These are phyloP conservation scores for Drosophila neonasuta DNA, from an alignment of 2,888 invertebrate species.

Conservation along the genomic window DNA sequence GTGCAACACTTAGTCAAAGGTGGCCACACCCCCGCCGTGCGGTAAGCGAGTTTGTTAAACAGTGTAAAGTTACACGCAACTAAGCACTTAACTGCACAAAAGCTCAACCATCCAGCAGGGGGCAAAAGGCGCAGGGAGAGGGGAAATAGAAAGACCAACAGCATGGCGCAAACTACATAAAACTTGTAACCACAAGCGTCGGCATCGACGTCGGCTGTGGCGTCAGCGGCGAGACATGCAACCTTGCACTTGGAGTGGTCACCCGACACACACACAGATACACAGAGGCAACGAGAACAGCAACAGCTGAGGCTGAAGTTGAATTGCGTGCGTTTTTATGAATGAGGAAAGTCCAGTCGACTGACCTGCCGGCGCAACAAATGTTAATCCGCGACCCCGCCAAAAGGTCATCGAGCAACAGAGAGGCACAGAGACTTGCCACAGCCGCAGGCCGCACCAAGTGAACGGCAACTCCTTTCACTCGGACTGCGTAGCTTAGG, in stretches of 20 bases:
- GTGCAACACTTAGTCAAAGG: conserved; percentile 50
- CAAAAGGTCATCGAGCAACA: conserved; percentile 49
- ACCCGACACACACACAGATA: conserved; percentile 9
- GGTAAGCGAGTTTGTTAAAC: conserved; percentile 71
- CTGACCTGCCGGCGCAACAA: conserved; percentile 56
- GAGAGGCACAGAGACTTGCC: conserved; percentile 9
- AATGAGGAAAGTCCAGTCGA: conserved; percentile 44
- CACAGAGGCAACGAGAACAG: not conserved
- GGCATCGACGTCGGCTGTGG: conserved; percentile 18
- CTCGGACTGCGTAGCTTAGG: conserved; percentile 46
- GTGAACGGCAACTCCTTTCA: conserved; percentile 26
- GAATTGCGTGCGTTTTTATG: conserved; percentile 73
- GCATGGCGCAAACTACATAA: conserved; percentile 34
- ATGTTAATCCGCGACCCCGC: conserved; percentile 70
- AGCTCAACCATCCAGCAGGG: conserved; percentile 38
- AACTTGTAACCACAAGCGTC: conserved; percentile 57
- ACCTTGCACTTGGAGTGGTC: conserved; percentile 58
- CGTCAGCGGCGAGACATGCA: conserved; percentile 32
- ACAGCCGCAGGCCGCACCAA: conserved; percentile 29
- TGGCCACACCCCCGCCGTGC: conserved; percentile 35
- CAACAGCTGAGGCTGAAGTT: conserved; percentile 13
- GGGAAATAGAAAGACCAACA: not conserved
- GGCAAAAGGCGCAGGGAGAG: not conserved
- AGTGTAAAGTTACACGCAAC: conserved; percentile 77
- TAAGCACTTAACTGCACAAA: conserved; percentile 77